Evolutionary conservation across 2,113 vertebrate genomes (phyloP), one percentile per base, ranked within the genome.

Genomic region (Cochlearius cochlearius): DNA sequence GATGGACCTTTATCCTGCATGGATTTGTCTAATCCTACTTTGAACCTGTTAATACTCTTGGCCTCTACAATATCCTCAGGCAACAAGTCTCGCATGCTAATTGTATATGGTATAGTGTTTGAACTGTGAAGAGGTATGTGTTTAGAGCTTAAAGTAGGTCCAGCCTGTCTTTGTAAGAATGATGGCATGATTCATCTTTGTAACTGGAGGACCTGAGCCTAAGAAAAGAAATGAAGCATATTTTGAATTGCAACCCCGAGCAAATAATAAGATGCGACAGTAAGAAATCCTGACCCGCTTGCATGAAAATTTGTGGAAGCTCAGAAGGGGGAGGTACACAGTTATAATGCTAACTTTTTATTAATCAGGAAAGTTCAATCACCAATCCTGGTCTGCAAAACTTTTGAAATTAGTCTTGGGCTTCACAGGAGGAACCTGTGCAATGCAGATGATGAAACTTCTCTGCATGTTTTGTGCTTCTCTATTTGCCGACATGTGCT

Each of bases 11-110:
- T 87, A 87, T 95, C 80, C 89, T 89, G 89, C 52, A 52, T 72
- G 80, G 80, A 94, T 96, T 95, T 91, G 68, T 86, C 76, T 96
- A 91, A 94, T 96, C 87, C 89, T 91, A 15, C 94, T 89, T 94
- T 94, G 93, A 95, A 96, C 86, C 68, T 58, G 25, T 66, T 96
- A 90, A 91, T 92, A 26, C 92, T 92, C 72, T 43, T 77, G 89
- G 83, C 80, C 89, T 86, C 79, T 71, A 38, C 68, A 47, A 26
- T 78, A 81, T 73, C 87, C 76, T 78, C 53, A 47, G 93, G 90
- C 95, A 91, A 27, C 80, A 78, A 85, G 56, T 64, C 73, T 94
- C 3, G 1, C 73, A 68, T 91, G 84, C 49, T 96, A 89, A 89
- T 92, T 71, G 80, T 47, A 1, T 30, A 9, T 14, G 41, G 79